Conservation (phyloP, 1,140 invertebrate species). For the Ceratina australensis region DNA sequence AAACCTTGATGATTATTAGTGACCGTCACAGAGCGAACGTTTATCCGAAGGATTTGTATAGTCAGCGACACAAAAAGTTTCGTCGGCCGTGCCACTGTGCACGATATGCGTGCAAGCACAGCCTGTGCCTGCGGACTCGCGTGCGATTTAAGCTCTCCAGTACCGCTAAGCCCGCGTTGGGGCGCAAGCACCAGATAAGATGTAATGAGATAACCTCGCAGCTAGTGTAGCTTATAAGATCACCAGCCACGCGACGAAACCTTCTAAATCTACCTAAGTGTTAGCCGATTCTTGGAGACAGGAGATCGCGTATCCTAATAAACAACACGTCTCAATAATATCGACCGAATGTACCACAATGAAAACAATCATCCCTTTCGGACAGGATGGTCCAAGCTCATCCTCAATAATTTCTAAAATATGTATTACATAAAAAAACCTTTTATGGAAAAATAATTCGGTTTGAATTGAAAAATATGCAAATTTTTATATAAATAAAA, state of each 20-base stretch:
- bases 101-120: constrained; percentile 37
- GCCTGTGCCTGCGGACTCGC: constrained; percentile 61
- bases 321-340: constrained; percentile 41
- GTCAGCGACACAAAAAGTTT: not conserved
- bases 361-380: not conserved
- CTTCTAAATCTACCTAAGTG: constrained; percentile 73
- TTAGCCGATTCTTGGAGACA: constrained; percentile 64
- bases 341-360: not conserved
- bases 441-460: too few species aligned
- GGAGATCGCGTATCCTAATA: constrained; percentile 39
- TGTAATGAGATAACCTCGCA: constrained; percentile 77
- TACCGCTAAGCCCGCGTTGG: constrained; percentile 64
- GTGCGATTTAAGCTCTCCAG: constrained; percentile 73
- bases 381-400: too few species aligned
- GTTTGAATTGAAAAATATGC: too few species aligned
- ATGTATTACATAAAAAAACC: too few species aligned
- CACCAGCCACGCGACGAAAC: constrained; percentile 78
- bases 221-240: constrained; percentile 74
- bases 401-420: too few species aligned
- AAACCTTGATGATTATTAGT: too few species aligned
- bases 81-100: not conserved
- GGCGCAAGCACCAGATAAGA: constrained; percentile 76
- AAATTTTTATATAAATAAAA: too few species aligned
- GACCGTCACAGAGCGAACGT: too few species aligned
- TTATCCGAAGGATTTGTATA: not conserved